A percentile compares a stretch with the other conserved stretches of the same genome.
Conservation (phyloP, 1,140 invertebrate genomes). For the Trichoplusia ni region DNA sequence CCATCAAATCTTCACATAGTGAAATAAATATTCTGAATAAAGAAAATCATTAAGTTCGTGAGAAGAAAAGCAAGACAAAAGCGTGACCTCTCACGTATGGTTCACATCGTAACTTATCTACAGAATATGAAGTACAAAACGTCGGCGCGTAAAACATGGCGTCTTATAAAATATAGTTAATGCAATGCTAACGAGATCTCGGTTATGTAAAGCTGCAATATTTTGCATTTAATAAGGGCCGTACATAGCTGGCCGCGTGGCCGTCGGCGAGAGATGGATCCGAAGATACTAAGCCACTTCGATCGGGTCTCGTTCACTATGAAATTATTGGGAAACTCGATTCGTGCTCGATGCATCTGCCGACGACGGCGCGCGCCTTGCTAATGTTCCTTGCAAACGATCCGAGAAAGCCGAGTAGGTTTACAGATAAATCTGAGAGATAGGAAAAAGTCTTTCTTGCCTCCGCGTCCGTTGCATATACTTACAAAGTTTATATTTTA, state of each 20-base stretch:
- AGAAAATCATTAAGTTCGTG: too few relatives aligned
- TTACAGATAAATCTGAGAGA: slow-evolving; percentile 73
- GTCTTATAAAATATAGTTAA: slow-evolving; percentile 62
- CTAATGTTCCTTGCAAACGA: slow-evolving; percentile 67
- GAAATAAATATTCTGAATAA: too few relatives aligned
- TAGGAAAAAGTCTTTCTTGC: slow-evolving; percentile 52
- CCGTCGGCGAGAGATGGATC: slow-evolving; percentile 69
- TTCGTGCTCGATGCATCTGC: slow-evolving; percentile 76
- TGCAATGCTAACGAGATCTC: slow-evolving; percentile 70
- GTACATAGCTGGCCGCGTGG: slow-evolving; percentile 59
- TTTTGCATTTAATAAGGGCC: slow-evolving; percentile 78
- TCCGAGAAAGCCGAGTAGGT: slow-evolving; percentile 63
- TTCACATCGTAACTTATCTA: slow-evolving; percentile 7
- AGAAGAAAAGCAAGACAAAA: slow-evolving; percentile 8
- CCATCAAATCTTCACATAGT: too few relatives aligned
- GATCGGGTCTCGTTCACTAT: slow-evolving; percentile 63
- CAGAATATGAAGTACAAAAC: slow-evolving; percentile 2
- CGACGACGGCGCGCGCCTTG: slow-evolving; percentile 37
- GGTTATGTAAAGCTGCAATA: slow-evolving; percentile 71
- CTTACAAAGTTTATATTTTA: slow-evolving; percentile 30
- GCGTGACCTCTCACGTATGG: background rate
- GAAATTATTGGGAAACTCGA: slow-evolving; percentile 74
- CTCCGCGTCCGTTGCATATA: slow-evolving; percentile 53
- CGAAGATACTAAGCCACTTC: slow-evolving; percentile 55
- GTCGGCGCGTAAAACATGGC: slow-evolving; percentile 18